A percentile compares a stretch with the other conserved stretches of the same genome.
phyloP scores from a whole-genome alignment of 2,888 invertebrate genomes.

The Cryptosula pallasiana region DNA sequence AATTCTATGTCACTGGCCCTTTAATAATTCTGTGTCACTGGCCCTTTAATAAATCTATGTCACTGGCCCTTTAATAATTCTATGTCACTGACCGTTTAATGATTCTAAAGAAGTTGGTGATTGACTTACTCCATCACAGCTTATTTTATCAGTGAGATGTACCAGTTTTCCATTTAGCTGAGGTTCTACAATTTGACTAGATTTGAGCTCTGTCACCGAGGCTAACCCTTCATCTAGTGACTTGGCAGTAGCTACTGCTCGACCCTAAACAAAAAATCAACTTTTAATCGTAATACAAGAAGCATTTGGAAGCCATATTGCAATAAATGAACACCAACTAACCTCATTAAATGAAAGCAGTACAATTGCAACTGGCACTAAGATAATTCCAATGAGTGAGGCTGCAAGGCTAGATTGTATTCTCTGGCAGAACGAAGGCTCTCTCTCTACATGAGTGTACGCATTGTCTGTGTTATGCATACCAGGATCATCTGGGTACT shows the following conservation, averaged over 20 bases:
- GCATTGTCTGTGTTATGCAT: conserved; percentile 31
- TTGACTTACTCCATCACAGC: conserved; percentile 74
- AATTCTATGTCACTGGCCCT: too few relatives aligned
- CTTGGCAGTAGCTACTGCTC: conserved; percentile 72
- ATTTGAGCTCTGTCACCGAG: conserved; percentile 58
- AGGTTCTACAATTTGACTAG: conserved; percentile 54
- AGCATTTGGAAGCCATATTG: too few relatives aligned
- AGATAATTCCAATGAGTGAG: conserved; percentile 36
- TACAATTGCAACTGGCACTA: conserved; percentile 34
- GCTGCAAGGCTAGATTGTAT: conserved; percentile 37
- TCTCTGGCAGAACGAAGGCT: conserved; percentile 36
- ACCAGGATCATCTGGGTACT: conserved; percentile 44
- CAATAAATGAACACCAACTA: too few relatives aligned
- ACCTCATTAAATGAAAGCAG: conserved; percentile 82
- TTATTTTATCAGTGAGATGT: conserved; percentile 69
- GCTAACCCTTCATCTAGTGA: conserved; percentile 74
- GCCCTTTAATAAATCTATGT: too few relatives aligned
- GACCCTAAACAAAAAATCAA: conserved; percentile 59
- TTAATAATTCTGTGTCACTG: too few relatives aligned
- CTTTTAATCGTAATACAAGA: too few relatives aligned
- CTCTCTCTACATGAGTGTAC: background rate
- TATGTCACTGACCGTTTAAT: too few relatives aligned
- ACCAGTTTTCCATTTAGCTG: conserved; percentile 71
- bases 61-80: too few relatives aligned
- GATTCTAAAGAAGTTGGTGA: too few relatives aligned